Evolutionary conservation across 2,888 invertebrate genomes (phyloP).

Genomic region (Patella ulyssiponensis): DNA sequence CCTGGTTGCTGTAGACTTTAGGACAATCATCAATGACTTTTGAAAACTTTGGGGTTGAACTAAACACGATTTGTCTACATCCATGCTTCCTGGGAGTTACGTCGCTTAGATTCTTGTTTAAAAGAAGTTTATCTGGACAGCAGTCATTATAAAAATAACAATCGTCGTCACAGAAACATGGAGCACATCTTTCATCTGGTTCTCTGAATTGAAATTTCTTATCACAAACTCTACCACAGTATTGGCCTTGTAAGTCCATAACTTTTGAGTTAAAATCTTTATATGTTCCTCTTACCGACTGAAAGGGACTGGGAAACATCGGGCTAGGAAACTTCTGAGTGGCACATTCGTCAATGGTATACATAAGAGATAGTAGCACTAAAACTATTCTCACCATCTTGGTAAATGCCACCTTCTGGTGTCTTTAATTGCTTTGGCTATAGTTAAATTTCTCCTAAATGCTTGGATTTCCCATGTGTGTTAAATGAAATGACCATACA

Average conservation of each 20-base stretch:
- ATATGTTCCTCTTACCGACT: background rate
- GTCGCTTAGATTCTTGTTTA: background rate
- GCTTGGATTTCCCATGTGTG: too few relatives aligned
- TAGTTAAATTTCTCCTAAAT: too few relatives aligned
- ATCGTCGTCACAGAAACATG: slow-evolving; percentile 19
- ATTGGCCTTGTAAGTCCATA: slow-evolving; percentile 4
- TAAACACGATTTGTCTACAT: background rate
- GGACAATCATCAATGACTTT: slow-evolving; percentile 11
- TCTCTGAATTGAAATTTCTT: background rate
- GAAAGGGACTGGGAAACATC: background rate
- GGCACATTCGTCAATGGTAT: too few relatives aligned
- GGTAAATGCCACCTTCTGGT: too few relatives aligned
- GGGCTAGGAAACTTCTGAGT: background rate
- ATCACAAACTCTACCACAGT: slow-evolving; percentile 7
- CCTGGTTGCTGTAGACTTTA: background rate
- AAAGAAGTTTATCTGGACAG: slow-evolving; percentile 15
- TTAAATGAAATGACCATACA: too few relatives aligned
- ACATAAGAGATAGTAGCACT: too few relatives aligned
- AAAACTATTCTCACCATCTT: too few relatives aligned
- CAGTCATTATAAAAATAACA: slow-evolving; percentile 18
- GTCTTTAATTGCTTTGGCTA: too few relatives aligned
- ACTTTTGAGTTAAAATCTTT: slow-evolving; percentile 14
- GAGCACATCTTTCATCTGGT: background rate
- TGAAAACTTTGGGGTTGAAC: background rate
- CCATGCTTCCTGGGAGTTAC: background rate